Percentiles rank a stretch among this genome's conserved stretches.
These are phyloP conservation scores for Tricholaema leucomelas DNA, from an alignment of 2,113 vertebrate species.

Conservation along the genomic window DNA sequence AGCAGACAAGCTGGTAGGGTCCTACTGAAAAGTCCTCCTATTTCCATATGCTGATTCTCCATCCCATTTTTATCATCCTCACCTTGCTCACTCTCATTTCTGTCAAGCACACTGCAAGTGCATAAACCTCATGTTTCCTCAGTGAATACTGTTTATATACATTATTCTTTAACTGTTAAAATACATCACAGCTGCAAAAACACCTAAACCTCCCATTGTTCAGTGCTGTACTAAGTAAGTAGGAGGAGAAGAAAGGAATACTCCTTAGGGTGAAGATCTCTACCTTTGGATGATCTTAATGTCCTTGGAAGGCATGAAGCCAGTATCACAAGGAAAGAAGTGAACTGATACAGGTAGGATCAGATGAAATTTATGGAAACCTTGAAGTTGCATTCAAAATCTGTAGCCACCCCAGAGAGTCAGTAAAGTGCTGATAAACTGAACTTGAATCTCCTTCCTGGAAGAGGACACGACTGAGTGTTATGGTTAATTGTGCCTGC, in stretches of 20 bases:
- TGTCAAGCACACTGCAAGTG: not conserved
- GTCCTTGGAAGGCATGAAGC: not conserved
- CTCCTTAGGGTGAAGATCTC: not conserved
- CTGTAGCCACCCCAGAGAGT: not conserved
- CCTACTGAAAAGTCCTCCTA: not conserved
- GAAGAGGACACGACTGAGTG: not conserved
- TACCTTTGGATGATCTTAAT: not conserved
- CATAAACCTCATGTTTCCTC: not conserved
- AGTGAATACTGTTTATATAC: not conserved
- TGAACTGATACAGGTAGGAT: not conserved
- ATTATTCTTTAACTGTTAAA: not conserved
- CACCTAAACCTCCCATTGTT: not conserved
- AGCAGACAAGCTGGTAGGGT: not conserved
- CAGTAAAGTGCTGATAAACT: not conserved
- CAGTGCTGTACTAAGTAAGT: not conserved
- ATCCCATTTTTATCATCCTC: not conserved
- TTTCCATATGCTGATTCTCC: not conserved
- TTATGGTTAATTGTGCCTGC: not conserved
- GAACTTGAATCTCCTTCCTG: constrained; percentile 1
- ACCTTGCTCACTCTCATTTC: not conserved
- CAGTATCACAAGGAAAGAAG: not conserved
- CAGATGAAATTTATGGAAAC: not conserved
- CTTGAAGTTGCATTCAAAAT: not conserved
- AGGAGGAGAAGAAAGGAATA: not conserved
- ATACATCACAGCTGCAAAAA: not conserved